These are phyloP conservation scores for Lymantria dispar DNA, from an alignment of 2,888 invertebrate genomes.

Conservation along the genomic window DNA sequence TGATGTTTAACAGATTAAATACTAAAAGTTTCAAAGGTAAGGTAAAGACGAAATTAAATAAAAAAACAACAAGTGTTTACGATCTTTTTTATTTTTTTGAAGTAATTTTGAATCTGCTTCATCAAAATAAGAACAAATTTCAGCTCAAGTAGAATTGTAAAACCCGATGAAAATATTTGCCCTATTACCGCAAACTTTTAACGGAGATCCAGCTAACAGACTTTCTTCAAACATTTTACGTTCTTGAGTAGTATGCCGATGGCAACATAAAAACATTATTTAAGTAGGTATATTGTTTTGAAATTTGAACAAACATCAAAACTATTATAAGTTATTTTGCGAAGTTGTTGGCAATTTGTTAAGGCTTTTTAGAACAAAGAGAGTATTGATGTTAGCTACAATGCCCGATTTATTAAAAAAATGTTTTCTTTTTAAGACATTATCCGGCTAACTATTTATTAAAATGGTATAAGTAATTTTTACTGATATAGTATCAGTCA, in stretches of 20 bases:
- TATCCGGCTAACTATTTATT: too few species aligned
- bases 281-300: constrained; percentile 13
- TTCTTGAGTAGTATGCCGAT: constrained; percentile 24
- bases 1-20: too few species aligned
- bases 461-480: too few species aligned
- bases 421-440: too few species aligned
- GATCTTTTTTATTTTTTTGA: too few species aligned
- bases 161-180: constrained; percentile 29
- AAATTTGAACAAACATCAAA: constrained; percentile 23
- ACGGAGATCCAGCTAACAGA: constrained; percentile 26
- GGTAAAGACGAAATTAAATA: too few species aligned
- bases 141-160: constrained; percentile 25
- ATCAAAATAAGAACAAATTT: constrained; percentile 18
- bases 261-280: constrained; percentile 28
- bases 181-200: constrained; percentile 33
- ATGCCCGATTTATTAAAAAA: too few species aligned
- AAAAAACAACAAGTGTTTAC: too few species aligned
- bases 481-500: too few species aligned
- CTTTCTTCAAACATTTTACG: constrained; percentile 31
- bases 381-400: too few species aligned
- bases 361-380: not conserved
- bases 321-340: constrained; percentile 19
- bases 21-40: too few species aligned
- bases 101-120: too few species aligned
- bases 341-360: constrained; percentile 7